These are phyloP conservation scores for Ennomos quercinarius DNA, from an alignment of 2,888 invertebrate species.

Conservation along the genomic window DNA sequence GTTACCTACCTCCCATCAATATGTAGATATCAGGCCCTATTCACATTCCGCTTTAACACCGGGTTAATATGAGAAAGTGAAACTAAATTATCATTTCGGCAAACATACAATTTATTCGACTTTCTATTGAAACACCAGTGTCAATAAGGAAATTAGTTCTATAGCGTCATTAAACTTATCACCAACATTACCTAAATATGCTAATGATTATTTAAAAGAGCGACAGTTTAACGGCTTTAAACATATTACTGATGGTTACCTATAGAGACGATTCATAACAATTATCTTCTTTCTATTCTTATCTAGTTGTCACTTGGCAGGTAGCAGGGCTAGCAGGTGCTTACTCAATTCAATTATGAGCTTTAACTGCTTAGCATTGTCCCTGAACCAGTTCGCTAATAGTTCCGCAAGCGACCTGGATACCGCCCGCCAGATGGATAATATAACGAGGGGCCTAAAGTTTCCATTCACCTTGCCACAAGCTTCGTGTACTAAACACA, in stretches of 20 bases:
- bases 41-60: constrained; percentile 37
- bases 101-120: constrained; percentile 17
- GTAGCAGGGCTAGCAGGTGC: constrained; percentile 46
- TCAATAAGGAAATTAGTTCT: constrained; percentile 6
- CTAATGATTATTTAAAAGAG: constrained; percentile 11
- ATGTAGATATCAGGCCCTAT: constrained; percentile 44
- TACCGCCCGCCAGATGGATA: constrained; percentile 56
- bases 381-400: constrained; percentile 78
- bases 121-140: constrained; percentile 24
- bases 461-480: constrained; percentile 40
- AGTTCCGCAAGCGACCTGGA: constrained; percentile 77
- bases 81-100: constrained; percentile 35
- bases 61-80: constrained; percentile 37
- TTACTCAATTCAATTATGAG: constrained; percentile 69
- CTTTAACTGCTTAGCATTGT: constrained; percentile 46
- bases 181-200: neutral
- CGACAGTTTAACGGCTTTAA: neutral
- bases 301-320: constrained; percentile 1
- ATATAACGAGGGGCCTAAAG: constrained; percentile 30
- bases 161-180: neutral
- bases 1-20: constrained; percentile 62
- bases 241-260: no score
- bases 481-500: constrained; percentile 29
- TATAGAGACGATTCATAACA: no score
- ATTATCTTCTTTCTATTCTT: neutral